Percentiles rank a stretch among this genome's conserved stretches.
phyloP scores from a whole-genome alignment of 2,113 vertebrate species.

The Vulpes ferrilata region DNA sequence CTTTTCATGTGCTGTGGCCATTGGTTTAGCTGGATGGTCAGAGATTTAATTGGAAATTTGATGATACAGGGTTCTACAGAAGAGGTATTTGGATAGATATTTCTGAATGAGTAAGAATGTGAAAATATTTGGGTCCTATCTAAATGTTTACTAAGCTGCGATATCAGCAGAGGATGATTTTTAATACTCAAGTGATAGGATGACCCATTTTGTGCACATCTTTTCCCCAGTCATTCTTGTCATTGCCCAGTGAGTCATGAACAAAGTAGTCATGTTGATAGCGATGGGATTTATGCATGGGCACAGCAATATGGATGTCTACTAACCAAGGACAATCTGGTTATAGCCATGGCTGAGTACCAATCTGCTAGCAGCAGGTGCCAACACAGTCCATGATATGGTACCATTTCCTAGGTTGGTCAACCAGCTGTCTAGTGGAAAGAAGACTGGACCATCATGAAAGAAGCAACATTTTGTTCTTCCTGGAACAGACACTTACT shows the following conservation, averaged over 20 bases:
- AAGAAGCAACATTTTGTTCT: background rate
- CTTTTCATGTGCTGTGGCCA: background rate
- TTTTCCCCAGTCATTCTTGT: background rate
- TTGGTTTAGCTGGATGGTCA: background rate
- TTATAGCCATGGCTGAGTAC: background rate
- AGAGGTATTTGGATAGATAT: background rate
- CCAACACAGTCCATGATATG: background rate
- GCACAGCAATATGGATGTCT: background rate
- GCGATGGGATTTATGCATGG: background rate
- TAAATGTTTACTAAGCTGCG: background rate
- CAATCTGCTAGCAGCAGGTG: background rate
- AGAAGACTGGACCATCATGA: background rate
- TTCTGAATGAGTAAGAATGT: background rate
- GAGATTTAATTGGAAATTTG: background rate
- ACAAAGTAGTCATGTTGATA: background rate
- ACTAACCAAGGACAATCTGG: background rate
- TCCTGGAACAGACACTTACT: background rate
- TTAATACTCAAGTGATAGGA: background rate
- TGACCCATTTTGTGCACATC: background rate
- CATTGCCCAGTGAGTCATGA: background rate
- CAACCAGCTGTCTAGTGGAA: background rate
- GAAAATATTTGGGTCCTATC: background rate
- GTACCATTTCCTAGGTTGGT: no score
- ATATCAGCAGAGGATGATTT: background rate
- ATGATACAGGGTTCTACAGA: background rate